Conservation (phyloP, 2,797 vertebrate species). For the Erpetoichthys calabaricus region DNA sequence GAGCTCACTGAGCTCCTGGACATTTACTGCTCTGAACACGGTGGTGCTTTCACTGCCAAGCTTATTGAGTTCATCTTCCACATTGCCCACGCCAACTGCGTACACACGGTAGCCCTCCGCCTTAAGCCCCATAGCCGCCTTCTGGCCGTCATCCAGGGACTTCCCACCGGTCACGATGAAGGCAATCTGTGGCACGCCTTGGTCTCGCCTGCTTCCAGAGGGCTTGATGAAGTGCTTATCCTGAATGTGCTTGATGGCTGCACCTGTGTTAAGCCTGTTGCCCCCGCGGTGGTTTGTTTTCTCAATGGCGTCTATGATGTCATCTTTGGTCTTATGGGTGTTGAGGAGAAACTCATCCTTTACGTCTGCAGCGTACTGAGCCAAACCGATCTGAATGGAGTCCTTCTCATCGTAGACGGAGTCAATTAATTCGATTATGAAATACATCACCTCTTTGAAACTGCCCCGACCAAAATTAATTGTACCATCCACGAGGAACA, state of each 20-base stretch:
- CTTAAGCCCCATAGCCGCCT: constrained; percentile 61
- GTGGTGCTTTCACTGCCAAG: constrained; percentile 62
- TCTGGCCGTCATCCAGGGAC: constrained; percentile 61
- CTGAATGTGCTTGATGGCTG: constrained; percentile 66
- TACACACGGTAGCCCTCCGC: constrained; percentile 64
- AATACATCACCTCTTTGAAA: constrained; percentile 66
- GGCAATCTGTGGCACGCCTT: constrained; percentile 75
- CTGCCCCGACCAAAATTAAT: constrained; percentile 70
- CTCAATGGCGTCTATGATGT: constrained; percentile 59
- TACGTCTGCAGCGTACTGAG: constrained; percentile 78
- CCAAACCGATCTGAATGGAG: constrained; percentile 68
- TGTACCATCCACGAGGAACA: constrained; percentile 89
- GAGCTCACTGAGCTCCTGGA: constrained; percentile 65
- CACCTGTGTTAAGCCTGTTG: constrained; percentile 58
- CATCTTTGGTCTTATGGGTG: constrained; percentile 53
- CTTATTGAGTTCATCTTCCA: constrained; percentile 58
- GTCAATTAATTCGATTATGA: constrained; percentile 67
- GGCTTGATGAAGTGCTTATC: constrained; percentile 67
- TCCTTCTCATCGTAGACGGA: constrained; percentile 62
- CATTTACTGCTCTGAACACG: constrained; percentile 53
- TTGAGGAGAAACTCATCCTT: constrained; percentile 78
- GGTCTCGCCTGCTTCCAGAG: constrained; percentile 70
- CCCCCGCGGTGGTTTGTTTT: constrained; percentile 75
- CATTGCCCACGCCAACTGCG: constrained; percentile 65
- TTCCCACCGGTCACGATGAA: constrained; percentile 73